phyloP scores from a whole-genome alignment of 2,797 vertebrate genomes.

The Rhabdophis nuchalis region DNA sequence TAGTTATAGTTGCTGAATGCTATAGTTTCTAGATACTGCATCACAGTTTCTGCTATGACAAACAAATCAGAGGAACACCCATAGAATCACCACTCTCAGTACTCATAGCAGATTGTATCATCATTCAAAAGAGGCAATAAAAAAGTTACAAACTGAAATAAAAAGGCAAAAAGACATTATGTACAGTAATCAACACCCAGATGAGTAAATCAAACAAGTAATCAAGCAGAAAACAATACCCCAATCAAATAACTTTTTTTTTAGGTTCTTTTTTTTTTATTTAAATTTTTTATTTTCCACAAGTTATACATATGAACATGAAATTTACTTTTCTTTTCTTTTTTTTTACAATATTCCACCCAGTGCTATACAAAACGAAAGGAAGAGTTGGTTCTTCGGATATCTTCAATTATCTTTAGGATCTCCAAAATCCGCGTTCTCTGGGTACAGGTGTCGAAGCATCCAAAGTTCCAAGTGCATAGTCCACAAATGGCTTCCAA shows the following conservation, averaged over 20 bases:
- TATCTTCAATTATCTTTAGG: no score
- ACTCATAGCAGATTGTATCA: not conserved
- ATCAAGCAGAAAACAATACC: not conserved
- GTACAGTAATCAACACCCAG: not conserved
- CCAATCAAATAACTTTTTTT: not conserved
- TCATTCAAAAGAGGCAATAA: not conserved
- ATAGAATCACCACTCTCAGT: not conserved
- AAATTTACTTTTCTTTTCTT: no score
- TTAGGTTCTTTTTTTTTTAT: no score
- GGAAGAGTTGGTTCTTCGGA: no score
- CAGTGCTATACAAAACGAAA: no score
- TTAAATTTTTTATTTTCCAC: no score
- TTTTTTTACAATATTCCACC: no score
- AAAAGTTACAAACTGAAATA: not conserved
- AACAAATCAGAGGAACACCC: not conserved
- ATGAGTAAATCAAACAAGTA: not conserved
- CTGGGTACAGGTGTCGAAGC: no score
- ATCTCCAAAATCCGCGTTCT: no score
- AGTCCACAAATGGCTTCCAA: no score
- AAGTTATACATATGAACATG: no score
- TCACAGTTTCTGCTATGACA: not conserved
- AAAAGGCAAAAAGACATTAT: not conserved
- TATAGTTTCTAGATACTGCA: not conserved
- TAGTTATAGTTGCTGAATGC: not conserved
- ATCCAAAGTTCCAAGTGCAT: no score